Evolutionary conservation across 2,888 invertebrate species (phyloP), one percentile per base, ranked within the genome.

Genomic region (Chloroclysta siterata): DNA sequence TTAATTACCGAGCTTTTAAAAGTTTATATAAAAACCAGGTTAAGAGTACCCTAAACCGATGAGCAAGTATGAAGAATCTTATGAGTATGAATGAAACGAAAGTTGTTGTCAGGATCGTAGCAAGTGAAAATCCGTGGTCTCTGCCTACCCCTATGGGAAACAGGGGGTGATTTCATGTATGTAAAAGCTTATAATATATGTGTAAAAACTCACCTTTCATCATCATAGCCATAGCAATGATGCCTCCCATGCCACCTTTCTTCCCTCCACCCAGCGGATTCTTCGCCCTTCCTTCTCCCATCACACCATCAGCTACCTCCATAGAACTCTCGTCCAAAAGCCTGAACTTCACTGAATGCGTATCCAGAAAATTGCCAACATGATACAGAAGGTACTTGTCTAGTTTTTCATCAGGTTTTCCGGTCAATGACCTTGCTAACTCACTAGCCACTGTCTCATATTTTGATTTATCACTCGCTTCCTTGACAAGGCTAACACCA

Each of bases 341-440:
- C 74, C 95, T 95, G 65, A 97, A 91, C 57, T 95, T 95, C 69
- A 97, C 88, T 0, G 95, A 94, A 73, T 96, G 96, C 13, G 95
- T 95, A 81, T 94, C 95, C 54, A 97, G 80, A 71, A 96, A 95
- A 51, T 94, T 94, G 17, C 95, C 94, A 44, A 97, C 84, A 76
- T 95, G 95, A 72, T 95, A 95, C 70, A 96, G 77, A 41, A 97
- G 93, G 73, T 94, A 96, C 11, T 95, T 95, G 79, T 97, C 96
- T 59, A 97, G 83, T 13, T 95, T 93, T 13, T 95, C 95, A 74
- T 95, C 95, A 0, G 95, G 94, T 76, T 96, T 95, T 57, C 95
- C 94, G 0, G 96, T 96, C 74, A 95, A 94, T 53, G 95, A 95
- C 69, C 95, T 93, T 0, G 96, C 96, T 0, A 96, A 84, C 75